Evolutionary conservation across 2,888 invertebrate species (phyloP).

Genomic region (Drosophila pseudotalamancana): DNA sequence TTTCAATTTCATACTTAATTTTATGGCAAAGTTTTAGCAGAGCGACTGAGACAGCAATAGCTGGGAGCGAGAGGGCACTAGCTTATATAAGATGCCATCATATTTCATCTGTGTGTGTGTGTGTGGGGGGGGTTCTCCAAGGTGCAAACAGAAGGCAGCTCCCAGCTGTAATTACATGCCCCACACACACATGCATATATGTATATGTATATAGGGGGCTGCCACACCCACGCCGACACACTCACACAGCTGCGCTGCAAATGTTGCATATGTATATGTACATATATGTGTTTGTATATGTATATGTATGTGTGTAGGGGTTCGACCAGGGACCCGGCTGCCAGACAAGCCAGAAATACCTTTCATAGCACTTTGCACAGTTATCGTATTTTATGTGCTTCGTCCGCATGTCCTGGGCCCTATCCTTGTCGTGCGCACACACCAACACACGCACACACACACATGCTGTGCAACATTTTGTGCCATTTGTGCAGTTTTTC

Average conservation of each 20-base stretch:
- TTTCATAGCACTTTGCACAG: slow-evolving; percentile 74
- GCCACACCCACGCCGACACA: background rate
- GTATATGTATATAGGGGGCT: background rate
- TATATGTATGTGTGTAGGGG: background rate
- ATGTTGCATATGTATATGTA: slow-evolving; percentile 55
- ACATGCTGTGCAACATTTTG: slow-evolving; percentile 71
- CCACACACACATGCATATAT: background rate
- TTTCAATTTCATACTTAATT: slow-evolving; percentile 80
- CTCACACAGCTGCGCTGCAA: slow-evolving; percentile 42
- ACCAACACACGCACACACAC: slow-evolving; percentile 8
- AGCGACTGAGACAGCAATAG: slow-evolving; percentile 1
- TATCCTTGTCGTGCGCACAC: slow-evolving; percentile 19
- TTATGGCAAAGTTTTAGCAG: slow-evolving; percentile 69
- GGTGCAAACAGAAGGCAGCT: slow-evolving; percentile 61
- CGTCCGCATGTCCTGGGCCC: slow-evolving; percentile 21
- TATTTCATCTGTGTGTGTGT: slow-evolving; percentile 54
- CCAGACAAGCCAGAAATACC: slow-evolving; percentile 56
- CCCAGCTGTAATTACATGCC: slow-evolving; percentile 66
- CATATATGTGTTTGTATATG: too few species aligned
- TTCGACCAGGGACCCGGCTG: background rate
- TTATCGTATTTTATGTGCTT: slow-evolving; percentile 78
- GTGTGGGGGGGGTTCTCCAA: slow-evolving; percentile 35
- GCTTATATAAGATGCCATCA: slow-evolving; percentile 68
- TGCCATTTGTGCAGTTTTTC: slow-evolving; percentile 80
- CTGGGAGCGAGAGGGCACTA: background rate